These are phyloP conservation scores for Ceratothoa steindachneri DNA, from an alignment of 2,888 invertebrate genomes.

Conservation along the genomic window DNA sequence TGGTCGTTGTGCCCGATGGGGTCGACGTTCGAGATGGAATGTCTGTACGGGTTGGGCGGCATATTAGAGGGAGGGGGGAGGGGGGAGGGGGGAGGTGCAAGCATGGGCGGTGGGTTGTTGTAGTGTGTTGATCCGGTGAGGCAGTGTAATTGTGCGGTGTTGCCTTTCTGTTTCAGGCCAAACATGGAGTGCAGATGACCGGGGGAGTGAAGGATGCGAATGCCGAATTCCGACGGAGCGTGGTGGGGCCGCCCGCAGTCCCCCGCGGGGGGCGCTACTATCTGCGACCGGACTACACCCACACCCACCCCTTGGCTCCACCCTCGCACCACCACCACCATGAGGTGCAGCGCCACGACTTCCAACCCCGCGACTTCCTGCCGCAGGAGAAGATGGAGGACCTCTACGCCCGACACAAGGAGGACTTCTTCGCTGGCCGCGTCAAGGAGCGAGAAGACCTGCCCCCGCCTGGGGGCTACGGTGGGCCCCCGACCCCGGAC, in stretches of 20 bases:
- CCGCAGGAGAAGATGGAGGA: conserved; percentile 43
- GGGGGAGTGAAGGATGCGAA: conserved; percentile 40
- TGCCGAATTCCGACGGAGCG: conserved; percentile 36
- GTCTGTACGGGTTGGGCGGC: too few relatives aligned
- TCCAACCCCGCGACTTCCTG: conserved; percentile 42
- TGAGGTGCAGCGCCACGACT: conserved; percentile 40
- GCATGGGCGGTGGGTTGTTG: too few relatives aligned
- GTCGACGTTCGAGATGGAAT: too few relatives aligned
- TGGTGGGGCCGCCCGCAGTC: conserved; percentile 6
- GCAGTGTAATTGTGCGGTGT: too few relatives aligned
- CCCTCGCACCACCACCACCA: conserved; percentile 18
- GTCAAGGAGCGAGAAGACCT: conserved; percentile 43
- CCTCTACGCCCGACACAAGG: conserved; percentile 43
- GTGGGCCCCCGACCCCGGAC: conserved; percentile 37
- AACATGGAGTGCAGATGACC: conserved; percentile 46
- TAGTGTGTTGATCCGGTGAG: too few relatives aligned
- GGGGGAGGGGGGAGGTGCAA: too few relatives aligned
- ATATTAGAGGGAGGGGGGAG: too few relatives aligned
- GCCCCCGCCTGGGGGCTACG: conserved; percentile 23
- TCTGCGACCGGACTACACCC: conserved; percentile 37
- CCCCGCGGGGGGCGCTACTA: conserved; percentile 33
- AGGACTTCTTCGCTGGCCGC: conserved; percentile 37
- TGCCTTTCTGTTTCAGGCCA: conserved; percentile 28
- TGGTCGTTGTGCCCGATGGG: too few relatives aligned
- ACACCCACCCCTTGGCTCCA: conserved; percentile 14